Percentiles rank a stretch among this genome's conserved stretches.
Conservation (phyloP, 2,888 invertebrate genomes). For the Congeria kusceri region DNA sequence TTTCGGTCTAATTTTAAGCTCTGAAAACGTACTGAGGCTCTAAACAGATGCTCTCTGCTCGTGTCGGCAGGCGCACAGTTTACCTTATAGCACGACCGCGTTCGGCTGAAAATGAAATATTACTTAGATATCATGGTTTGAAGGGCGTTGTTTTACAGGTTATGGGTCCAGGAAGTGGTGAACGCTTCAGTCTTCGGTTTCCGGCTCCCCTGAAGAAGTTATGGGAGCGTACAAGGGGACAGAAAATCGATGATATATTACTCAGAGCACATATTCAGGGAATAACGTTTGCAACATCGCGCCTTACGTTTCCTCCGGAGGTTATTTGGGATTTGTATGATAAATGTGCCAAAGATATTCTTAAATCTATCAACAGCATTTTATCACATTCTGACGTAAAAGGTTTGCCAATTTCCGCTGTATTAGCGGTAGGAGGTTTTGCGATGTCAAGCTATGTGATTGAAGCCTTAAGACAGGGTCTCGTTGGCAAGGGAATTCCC, state of each 20-base stretch:
- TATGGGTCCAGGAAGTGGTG: too few relatives aligned
- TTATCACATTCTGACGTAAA: neutral
- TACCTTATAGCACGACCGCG: too few relatives aligned
- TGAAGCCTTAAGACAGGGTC: conserved; percentile 11
- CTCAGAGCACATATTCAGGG: conserved; percentile 9
- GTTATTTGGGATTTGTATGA: conserved; percentile 23
- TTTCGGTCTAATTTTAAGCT: too few relatives aligned
- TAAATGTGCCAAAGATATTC: conserved; percentile 25
- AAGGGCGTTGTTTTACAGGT: too few relatives aligned
- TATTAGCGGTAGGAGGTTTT: conserved; percentile 52
- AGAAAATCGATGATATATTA: conserved; percentile 18
- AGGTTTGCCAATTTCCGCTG: conserved; percentile 13
- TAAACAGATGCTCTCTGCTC: too few relatives aligned
- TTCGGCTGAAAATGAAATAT: too few relatives aligned
- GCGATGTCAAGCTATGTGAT: conserved; percentile 38
- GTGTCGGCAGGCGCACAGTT: too few relatives aligned
- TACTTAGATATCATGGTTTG: too few relatives aligned
- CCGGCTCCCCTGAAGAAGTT: conserved; percentile 4
- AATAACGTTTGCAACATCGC: conserved; percentile 5
- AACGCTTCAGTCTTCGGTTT: neutral
- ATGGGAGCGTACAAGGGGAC: conserved; percentile 10
- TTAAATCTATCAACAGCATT: conserved; percentile 9
- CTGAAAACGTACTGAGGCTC: too few relatives aligned
- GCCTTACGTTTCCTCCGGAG: conserved; percentile 21
- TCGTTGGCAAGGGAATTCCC: conserved; percentile 20